Evolutionary conservation across 2,797 vertebrate species (phyloP).

Genomic region (Knipowitschia caucasica): DNA sequence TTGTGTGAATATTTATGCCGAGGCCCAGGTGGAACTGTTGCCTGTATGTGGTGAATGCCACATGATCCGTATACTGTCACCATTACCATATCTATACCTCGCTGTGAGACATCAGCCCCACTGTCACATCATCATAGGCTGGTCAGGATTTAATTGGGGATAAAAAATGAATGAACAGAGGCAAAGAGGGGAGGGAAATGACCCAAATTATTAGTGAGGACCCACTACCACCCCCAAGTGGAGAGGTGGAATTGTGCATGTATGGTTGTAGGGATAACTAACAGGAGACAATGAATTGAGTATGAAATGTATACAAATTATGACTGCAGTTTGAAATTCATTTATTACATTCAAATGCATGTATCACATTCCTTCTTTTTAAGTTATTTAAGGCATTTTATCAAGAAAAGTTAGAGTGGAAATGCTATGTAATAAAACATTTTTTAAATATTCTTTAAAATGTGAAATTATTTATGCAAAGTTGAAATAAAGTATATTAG

Average conservation of each 20-base stretch:
- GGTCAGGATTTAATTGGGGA: slow-evolving; percentile 51
- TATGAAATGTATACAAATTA: too few relatives aligned
- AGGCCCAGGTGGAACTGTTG: slow-evolving; percentile 53
- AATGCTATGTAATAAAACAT: too few relatives aligned
- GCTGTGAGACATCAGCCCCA: slow-evolving; percentile 48
- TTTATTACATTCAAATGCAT: too few relatives aligned
- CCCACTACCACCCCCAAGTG: slow-evolving; percentile 66
- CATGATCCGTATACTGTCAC: slow-evolving; percentile 44
- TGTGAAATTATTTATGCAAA: too few relatives aligned
- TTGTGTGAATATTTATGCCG: slow-evolving; percentile 50
- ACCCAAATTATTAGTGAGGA: slow-evolving; percentile 41
- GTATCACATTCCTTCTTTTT: too few relatives aligned
- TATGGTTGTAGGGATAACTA: too few relatives aligned
- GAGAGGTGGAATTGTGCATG: slow-evolving; percentile 37
- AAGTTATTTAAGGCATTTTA: too few relatives aligned
- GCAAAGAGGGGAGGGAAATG: slow-evolving; percentile 16
- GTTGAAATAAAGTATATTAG: too few relatives aligned
- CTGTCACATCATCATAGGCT: slow-evolving; percentile 60
- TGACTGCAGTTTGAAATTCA: too few relatives aligned
- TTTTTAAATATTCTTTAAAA: too few relatives aligned
- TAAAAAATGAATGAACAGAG: slow-evolving; percentile 39
- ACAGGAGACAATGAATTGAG: too few relatives aligned
- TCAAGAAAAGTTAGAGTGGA: too few relatives aligned
- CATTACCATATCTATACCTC: slow-evolving; percentile 58
- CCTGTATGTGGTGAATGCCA: slow-evolving; percentile 37